Evolutionary conservation across 2,797 vertebrate species (phyloP), one percentile per base, ranked within the genome.

Genomic region (Helostoma temminkii): DNA sequence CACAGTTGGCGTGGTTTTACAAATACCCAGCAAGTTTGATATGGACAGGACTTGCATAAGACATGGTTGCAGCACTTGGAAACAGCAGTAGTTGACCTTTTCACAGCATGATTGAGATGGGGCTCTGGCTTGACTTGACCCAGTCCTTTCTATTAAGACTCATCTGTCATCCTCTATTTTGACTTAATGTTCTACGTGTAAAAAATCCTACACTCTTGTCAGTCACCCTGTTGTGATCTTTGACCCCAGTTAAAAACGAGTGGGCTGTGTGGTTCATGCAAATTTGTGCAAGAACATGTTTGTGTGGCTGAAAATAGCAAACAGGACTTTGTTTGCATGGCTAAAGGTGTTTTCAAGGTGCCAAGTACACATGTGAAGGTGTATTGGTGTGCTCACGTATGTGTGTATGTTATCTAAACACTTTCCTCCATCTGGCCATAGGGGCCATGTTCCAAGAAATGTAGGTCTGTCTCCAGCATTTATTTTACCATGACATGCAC

Each of bases 401-500:
- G 9, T 22, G 32, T 66, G 63, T 74, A 21, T 85, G 59, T 81
- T 78, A 62, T 80, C 58, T 56, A 82, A 87, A 86, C 77, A 80
- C 5, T 43, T 70, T 34, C 16, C 19, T 68, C n/a, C 10, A 37
- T 46, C 41, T 26, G 37, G 30, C 21, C 58, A 74, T 76, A 30
- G 43, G 50, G 64, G 64, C 34, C 41, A 18, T 0, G 9, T 87
- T 87, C 76, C 22, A 6, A 55, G 50, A 77, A 81, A 45, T 16
- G 19, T 9, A 46, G 12, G 3, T 41, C 46, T 9, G 21, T n/a
- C 18, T 53, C 37, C 18, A 22, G 2, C 3, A 25, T 66, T 37
- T 10, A 8, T 56, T 75, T 68, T 43, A 39, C 64, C 39, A 53
- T 37, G 55, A 28, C 16, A 54, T 26, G 19, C 48, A 6, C 14